Evolutionary conservation across 2,888 invertebrate species (phyloP).

Genomic region (Furcula furcula): DNA sequence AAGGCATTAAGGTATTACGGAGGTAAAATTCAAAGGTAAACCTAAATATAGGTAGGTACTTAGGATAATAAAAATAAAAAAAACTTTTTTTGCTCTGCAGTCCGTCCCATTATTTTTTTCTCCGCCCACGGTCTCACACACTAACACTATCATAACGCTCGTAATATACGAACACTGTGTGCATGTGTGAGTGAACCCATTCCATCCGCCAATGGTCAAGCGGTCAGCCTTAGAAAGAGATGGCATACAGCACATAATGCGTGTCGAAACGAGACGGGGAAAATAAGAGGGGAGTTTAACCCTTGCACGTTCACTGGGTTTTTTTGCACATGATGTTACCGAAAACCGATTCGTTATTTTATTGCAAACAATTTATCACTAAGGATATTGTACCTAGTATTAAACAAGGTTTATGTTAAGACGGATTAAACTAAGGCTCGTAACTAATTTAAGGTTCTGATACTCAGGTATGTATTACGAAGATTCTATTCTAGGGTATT

Average conservation of each 20-base stretch:
- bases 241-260: constrained; percentile 11
- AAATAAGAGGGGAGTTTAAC: constrained; percentile 21
- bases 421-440: no score
- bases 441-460: no score
- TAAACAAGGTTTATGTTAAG: no score
- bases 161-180: constrained; percentile 1
- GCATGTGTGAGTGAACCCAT: constrained; percentile 24
- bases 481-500: no score
- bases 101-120: constrained; percentile 8
- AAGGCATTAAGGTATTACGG: no score
- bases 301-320: constrained; percentile 21
- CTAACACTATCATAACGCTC: background rate
- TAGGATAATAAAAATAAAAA: no score
- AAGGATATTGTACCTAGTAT: no score
- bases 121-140: constrained; percentile 19
- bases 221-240: constrained; percentile 56
- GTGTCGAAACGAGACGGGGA: constrained; percentile 20
- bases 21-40: no score
- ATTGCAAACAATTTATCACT: no score
- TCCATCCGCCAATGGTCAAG: constrained; percentile 69
- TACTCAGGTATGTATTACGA: no score
- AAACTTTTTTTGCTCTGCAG: background rate
- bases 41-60: no score
- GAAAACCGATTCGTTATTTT: no score
- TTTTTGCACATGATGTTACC: constrained; percentile 19